Percentiles rank a stretch among this genome's conserved stretches.
phyloP scores from a whole-genome alignment of 37 sponge, comb jelly and placozoan species.

The Chondrilla cf. caribensis region DNA sequence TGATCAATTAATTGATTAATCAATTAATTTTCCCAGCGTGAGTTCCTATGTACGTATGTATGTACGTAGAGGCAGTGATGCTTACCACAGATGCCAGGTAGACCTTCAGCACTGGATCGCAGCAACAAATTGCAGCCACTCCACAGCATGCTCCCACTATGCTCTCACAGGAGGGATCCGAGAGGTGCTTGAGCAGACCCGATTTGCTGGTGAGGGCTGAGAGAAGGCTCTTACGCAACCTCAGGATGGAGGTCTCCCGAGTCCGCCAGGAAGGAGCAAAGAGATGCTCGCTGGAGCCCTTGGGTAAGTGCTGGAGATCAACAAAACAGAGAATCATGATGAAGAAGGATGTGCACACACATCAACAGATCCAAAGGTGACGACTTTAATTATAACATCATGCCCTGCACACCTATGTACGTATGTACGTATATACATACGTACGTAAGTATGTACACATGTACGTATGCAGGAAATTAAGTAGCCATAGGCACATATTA shows the following conservation, averaged over 20 bases:
- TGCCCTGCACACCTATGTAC: neutral
- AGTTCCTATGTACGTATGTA: too few species aligned
- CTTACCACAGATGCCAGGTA: slow-evolving; percentile 69
- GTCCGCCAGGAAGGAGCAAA: slow-evolving; percentile 39
- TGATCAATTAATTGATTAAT: too few species aligned
- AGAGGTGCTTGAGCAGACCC: neutral
- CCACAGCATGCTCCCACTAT: slow-evolving; percentile 12
- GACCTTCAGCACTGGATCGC: slow-evolving; percentile 60
- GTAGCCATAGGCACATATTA: too few species aligned
- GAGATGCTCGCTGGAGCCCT: neutral
- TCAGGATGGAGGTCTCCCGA: slow-evolving; percentile 31
- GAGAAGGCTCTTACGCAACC: slow-evolving; percentile 25
- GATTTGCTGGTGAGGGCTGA: slow-evolving; percentile 15
- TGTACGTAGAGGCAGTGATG: neutral
- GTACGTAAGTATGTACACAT: too few species aligned
- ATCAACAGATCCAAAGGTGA: neutral
- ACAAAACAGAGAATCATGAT: neutral
- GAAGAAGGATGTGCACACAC: neutral
- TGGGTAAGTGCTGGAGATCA: neutral
- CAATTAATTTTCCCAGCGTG: too few species aligned
- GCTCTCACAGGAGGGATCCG: neutral
- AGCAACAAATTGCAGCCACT: slow-evolving; percentile 35
- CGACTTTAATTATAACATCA: neutral
- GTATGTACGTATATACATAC: too few species aligned
- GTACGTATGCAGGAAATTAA: too few species aligned